These are phyloP conservation scores for Hydriomena furcata DNA, from an alignment of 2,888 invertebrate species.

Conservation along the genomic window DNA sequence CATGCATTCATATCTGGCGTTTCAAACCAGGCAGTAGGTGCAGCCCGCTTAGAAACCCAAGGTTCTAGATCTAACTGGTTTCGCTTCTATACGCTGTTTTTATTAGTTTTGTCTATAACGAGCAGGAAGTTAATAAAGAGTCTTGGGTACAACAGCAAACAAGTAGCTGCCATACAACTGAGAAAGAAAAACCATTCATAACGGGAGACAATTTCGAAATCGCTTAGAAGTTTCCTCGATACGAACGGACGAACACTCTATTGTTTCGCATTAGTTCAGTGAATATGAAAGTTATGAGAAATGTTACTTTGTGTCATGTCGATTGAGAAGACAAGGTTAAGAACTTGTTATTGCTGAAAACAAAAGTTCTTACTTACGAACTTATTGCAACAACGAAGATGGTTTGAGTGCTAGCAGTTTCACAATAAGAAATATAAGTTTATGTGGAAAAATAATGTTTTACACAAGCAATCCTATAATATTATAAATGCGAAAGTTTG, in stretches of 20 bases:
- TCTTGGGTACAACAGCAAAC: conserved; percentile 25
- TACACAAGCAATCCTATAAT: too few species aligned
- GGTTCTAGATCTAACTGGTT: too few species aligned
- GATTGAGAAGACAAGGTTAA: conserved; percentile 13
- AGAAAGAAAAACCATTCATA: conserved; percentile 33
- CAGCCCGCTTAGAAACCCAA: too few species aligned
- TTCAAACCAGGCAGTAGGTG: too few species aligned
- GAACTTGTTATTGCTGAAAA: conserved; percentile 2
- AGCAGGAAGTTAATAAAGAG: conserved; percentile 31
- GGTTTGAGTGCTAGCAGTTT: not conserved
- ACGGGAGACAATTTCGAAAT: conserved; percentile 34
- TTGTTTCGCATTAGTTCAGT: conserved; percentile 34
- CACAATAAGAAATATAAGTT: not conserved
- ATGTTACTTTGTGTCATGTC: conserved; percentile 23
- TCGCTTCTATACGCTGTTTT: not conserved
- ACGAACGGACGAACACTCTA: conserved; percentile 32
- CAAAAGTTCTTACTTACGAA: not conserved
- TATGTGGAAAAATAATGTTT: too few species aligned
- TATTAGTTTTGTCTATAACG: conserved; percentile 1
- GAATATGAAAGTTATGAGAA: conserved; percentile 27
- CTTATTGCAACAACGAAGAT: not conserved
- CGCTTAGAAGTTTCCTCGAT: conserved; percentile 35
- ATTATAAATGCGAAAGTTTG: too few species aligned
- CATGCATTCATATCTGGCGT: too few species aligned
- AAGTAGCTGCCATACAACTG: conserved; percentile 18